Evolutionary conservation across 2,113 vertebrate species (phyloP), one percentile per base, ranked within the genome.

Genomic region (Muntiacus muntjak): DNA sequence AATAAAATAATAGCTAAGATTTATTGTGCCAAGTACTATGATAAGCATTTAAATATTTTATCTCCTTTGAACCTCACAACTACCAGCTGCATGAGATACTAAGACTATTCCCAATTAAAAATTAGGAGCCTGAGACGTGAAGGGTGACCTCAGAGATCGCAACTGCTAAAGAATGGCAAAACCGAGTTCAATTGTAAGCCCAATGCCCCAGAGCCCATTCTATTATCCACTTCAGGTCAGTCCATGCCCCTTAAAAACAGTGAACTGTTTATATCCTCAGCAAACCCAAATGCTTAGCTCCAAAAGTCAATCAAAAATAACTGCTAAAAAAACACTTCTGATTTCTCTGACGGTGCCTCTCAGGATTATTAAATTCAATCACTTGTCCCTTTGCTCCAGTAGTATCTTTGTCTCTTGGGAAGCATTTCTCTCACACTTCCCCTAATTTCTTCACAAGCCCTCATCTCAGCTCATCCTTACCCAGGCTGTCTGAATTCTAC

Each of bases 201-300:
- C 0, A 1, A 10, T 6, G 6, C 58, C 17, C 21, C 54, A 90
- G 26, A 81, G 19, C 15, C 62, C 25, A 33, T 67, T 58, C 23
- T 90, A 14, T 76, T 55, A 50, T 2, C n/a, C 26, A 45, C 28
- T 86, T 87, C 23, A 87, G 86, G 26, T 64, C 33, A 76, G 36
- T 33, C 9, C 19, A 6, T 52, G 7, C n/a, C 55, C n/a, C 16
- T 90, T 96, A 30, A 87, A 94, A 96, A 57, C 47, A 64, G 14
- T 76, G 30, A 92, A 62, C 16, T 95, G 19, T 71, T 91, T 84
- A 50, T 36, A 78, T 50, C 9, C 57, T 89, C 40, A 76, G 12
- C 30, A 96, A 94, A 97, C 1, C 6, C 45, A 95, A 67, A 95
- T n/a, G 12, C 71, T 95, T 89, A 43, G 62, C 94, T 92, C 86